These are phyloP conservation scores for Stenotaenia linearis DNA, from an alignment of 2,888 invertebrate genomes.

Conservation along the genomic window DNA sequence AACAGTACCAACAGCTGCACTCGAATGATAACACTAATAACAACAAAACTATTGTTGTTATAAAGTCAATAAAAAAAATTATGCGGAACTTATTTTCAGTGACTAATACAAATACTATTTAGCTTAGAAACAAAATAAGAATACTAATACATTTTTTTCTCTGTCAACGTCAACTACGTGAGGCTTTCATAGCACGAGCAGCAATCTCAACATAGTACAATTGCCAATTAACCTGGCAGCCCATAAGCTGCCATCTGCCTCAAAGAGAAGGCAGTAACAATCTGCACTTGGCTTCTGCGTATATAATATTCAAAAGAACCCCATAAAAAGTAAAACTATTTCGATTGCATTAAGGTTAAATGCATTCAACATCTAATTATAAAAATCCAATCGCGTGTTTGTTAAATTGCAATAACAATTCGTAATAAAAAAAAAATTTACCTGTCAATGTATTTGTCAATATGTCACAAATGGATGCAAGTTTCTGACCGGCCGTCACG, in stretches of 20 bases:
- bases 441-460: neutral
- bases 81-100: neutral
- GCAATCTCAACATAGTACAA: conserved; percentile 3
- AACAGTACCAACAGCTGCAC: neutral
- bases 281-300: neutral
- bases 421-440: too few species aligned
- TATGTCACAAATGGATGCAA: neutral
- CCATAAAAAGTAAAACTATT: too few species aligned
- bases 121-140: too few species aligned
- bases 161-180: neutral
- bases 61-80: neutral
- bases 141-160: neutral
- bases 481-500: neutral
- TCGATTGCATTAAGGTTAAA: neutral
- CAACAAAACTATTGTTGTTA: neutral
- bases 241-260: conserved; percentile 9
- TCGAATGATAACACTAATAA: neutral
- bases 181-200: neutral
- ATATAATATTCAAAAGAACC: neutral
- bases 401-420: too few species aligned
- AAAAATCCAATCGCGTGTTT: too few species aligned
- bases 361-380: neutral
- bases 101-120: too few species aligned
- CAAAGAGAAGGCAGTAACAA: neutral
- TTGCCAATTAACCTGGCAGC: conserved; percentile 9